These are phyloP conservation scores for Tridacna crocea DNA, from an alignment of 2,888 invertebrate species.

Conservation along the genomic window DNA sequence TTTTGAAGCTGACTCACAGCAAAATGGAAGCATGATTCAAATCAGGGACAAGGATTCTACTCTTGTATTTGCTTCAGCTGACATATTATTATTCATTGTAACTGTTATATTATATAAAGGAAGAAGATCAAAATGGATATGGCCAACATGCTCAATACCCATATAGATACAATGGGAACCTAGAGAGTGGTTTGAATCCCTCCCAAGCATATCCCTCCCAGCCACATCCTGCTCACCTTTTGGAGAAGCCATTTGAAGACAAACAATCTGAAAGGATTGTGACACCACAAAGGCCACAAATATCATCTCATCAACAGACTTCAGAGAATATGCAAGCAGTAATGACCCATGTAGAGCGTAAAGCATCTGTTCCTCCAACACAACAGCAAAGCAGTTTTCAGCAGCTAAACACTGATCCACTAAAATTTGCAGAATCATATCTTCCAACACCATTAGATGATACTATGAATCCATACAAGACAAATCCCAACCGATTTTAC, in stretches of 20 bases:
- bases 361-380: not conserved
- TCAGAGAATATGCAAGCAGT: constrained; percentile 19
- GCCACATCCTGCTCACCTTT: not conserved
- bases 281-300: constrained; percentile 9
- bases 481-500: constrained; percentile 40
- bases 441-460: not conserved
- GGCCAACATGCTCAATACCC: not conserved
- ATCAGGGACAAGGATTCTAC: not conserved
- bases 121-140: constrained; percentile 21
- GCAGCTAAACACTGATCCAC: not conserved
- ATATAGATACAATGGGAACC: not conserved
- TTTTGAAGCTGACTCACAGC: no score
- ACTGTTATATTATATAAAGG: constrained; percentile 14
- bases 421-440: not conserved
- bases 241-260: not conserved
- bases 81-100: not conserved
- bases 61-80: not conserved
- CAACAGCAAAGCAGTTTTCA: not conserved
- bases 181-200: not conserved
- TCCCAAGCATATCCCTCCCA: not conserved
- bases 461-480: constrained; percentile 8
- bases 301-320: constrained; percentile 3
- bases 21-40: no score
- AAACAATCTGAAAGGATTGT: not conserved
- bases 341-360: not conserved